These are phyloP conservation scores for Dyspetes luteomarginatus DNA, from an alignment of 2,888 invertebrate species.

Conservation along the genomic window DNA sequence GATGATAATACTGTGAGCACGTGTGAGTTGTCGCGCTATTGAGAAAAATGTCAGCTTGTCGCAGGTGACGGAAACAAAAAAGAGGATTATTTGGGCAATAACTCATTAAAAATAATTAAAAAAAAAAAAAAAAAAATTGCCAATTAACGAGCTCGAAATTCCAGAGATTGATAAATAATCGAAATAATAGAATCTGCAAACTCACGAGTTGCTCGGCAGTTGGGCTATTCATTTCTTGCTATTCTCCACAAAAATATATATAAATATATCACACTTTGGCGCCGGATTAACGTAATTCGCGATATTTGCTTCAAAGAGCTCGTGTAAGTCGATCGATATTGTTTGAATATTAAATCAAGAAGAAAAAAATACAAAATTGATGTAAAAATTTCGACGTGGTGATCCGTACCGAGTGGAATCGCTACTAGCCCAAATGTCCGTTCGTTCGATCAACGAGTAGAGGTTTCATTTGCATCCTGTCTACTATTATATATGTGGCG, in stretches of 20 bases:
- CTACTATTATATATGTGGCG: too few relatives aligned
- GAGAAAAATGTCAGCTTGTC: neutral
- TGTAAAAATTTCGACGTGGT: conserved; percentile 13
- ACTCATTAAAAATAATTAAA: neutral
- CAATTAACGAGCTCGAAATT: neutral
- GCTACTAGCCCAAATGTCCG: conserved; percentile 35
- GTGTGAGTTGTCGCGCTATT: conserved; percentile 4
- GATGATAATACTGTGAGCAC: conserved; percentile 23
- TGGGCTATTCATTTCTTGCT: conserved; percentile 64
- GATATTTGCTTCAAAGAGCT: conserved; percentile 8
- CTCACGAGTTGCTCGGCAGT: conserved; percentile 69
- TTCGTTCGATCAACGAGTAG: too few relatives aligned
- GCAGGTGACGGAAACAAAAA: neutral
- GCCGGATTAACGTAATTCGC: neutral
- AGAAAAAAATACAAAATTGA: neutral
- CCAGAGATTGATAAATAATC: neutral
- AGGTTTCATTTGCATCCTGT: too few relatives aligned
- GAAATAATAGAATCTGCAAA: conserved; percentile 25
- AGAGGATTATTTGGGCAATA: neutral
- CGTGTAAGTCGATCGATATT: neutral
- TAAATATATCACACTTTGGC: neutral
- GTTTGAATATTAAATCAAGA: neutral
- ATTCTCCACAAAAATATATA: neutral
- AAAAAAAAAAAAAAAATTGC: too few relatives aligned
- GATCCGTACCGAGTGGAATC: conserved; percentile 33